These are phyloP conservation scores for Ochotona curzoniae DNA, from an alignment of 2,113 vertebrate species.

Conservation along the genomic window DNA sequence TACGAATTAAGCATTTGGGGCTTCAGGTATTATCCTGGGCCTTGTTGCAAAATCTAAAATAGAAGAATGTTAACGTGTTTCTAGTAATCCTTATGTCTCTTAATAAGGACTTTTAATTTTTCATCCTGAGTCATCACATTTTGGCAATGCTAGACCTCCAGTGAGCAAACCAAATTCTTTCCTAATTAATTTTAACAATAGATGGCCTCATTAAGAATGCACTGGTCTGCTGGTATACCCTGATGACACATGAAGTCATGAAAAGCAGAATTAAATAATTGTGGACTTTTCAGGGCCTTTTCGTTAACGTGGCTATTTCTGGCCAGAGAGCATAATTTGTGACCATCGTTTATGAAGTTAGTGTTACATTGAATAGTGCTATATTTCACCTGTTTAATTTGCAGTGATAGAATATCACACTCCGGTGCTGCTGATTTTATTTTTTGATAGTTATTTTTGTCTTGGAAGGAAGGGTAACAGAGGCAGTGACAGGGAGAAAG, in stretches of 20 bases:
- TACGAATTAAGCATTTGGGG: background rate
- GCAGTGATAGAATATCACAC: background rate
- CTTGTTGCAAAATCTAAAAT: background rate
- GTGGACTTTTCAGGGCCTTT: background rate
- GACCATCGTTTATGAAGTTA: conserved; percentile 32
- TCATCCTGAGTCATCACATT: conserved; percentile 56
- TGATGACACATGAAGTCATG: background rate
- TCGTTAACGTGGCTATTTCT: background rate
- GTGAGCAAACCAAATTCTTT: conserved; percentile 65
- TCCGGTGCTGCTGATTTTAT: background rate
- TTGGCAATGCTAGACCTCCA: conserved; percentile 9
- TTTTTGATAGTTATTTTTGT: no score
- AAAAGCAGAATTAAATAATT: background rate
- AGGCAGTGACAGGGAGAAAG: no score
- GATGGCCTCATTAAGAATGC: conserved; percentile 59
- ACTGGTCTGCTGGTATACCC: conserved; percentile 54
- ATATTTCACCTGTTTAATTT: conserved; percentile 19
- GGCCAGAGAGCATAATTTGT: background rate
- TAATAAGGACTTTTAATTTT: conserved; percentile 69
- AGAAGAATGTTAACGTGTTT: background rate
- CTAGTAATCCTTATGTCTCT: conserved; percentile 61
- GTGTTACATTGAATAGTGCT: rapidly evolving
- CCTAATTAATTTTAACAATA: conserved; percentile 81
- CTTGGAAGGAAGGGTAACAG: no score
- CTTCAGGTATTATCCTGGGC: background rate